Base-by-base conservation (phyloP, 1,140 invertebrate species). In the Uloborus diversus region DNA sequence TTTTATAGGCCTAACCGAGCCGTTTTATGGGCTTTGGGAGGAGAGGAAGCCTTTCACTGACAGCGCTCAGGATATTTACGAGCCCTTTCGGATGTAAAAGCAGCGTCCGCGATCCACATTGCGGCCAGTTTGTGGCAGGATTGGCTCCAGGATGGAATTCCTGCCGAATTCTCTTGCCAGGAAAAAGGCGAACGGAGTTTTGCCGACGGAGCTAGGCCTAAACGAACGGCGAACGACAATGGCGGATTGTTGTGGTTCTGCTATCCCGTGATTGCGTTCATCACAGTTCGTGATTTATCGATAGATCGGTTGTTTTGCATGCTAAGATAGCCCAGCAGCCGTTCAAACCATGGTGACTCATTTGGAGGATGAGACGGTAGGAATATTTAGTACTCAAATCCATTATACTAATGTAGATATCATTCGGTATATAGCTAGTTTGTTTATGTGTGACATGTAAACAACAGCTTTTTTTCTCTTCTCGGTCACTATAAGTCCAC, bases 1-100 rank as follows among this genome's bases (percentile, higher is more conserved):
- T 78, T 81, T 81, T 81, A 81, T 81, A 81, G 81, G 62, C 65
- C 81, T 79, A 79, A 73, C 56, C 65, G 64, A 33, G 68, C 80
- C 57, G 61, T 82, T 82, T 82, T 81, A 81, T 81, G 82, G 82
- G 20, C 35, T 56, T 56, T 51, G 80, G 80, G 69, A 71, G 81
- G 81, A 78, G 81, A 62, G 33, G 47, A n/a, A n/a, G n/a, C n/a
- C 66, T 49, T 61, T 73, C 64, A 59, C 27, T 79, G 81, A 73
- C 81, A 82, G 80, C 37, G 49, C n/a, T 33, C 61, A 13, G 81
- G 66, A 81, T 81, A 81, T 81, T 81, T 81, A 81, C 81, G 62
- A 68, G n/a, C 64, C 59, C 9, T 64, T 75, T 70, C 25, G 76
- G 66, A 33, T 49, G 65, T 69, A 79, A 79, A 69, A 49, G 76